Percentiles rank a stretch among this genome's conserved stretches.
Evolutionary conservation across 2,113 vertebrate genomes (phyloP).

Genomic region (Machaerirhynchus nigripectus): DNA sequence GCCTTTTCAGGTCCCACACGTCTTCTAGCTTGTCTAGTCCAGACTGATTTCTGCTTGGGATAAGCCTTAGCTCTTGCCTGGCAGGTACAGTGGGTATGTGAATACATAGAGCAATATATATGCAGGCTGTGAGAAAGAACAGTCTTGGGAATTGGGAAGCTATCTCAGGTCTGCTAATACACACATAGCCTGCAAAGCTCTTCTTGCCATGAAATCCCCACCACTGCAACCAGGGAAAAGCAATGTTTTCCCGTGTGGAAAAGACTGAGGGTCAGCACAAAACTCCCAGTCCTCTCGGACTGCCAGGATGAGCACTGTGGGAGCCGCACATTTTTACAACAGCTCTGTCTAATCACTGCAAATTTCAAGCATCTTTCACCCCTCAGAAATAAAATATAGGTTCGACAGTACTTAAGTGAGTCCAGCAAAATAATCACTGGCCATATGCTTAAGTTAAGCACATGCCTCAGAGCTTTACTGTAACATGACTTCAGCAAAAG

Average conservation of each 20-base stretch:
- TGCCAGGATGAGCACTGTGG: background rate
- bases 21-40: background rate
- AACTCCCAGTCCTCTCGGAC: background rate
- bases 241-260: background rate
- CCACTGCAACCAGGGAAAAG: background rate
- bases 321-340: background rate
- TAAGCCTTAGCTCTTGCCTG: background rate
- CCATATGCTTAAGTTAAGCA: conserved; percentile 17
- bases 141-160: background rate
- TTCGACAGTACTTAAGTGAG: background rate
- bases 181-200: background rate
- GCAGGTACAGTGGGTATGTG: background rate
- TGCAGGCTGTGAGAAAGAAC: background rate
- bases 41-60: background rate
- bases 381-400: conserved; percentile 6
- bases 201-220: background rate
- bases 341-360: background rate
- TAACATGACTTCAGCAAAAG: background rate
- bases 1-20: background rate
- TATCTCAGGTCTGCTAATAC: background rate
- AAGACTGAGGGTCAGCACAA: background rate
- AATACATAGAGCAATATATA: background rate
- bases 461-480: background rate
- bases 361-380: background rate
- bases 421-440: background rate